Base-by-base conservation (phyloP, 2,113 vertebrate species). In the Zingel zingel region DNA sequence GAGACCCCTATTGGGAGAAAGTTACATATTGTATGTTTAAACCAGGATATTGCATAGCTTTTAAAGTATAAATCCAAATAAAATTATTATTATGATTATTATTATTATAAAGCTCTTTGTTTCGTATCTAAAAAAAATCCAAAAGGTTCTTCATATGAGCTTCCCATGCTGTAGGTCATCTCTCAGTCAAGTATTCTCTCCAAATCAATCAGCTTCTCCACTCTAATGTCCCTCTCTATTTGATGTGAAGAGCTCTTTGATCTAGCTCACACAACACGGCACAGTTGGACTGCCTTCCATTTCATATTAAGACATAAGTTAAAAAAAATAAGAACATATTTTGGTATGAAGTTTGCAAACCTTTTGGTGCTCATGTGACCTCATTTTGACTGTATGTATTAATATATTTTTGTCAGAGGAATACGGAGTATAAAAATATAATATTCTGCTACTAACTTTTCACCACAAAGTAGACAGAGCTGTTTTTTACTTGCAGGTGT, bases 131-230 rank as follows among this genome's bases (percentile, higher is more conserved):
- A 10, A 39, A 39, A 36, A 39, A 9, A 39, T 39, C 39, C 39
- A 39, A 39, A 39, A 39, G 39, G 39, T 39, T 39, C 39, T 39
- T 39, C 36, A 11, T 82, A 77, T 85, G 72, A 25, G 58, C 79
- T 72, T 79, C 76, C 51, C 21, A 14, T 13, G 36, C 58, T 59
- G 77, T 84, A 79, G 81, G 86, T 83, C 88, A 92, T 90, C 88
- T 91, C 61, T 85, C n/a, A 50, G 87, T 88, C 86, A 89, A 64
- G 69, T 75, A 91, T 89, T 89, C 89, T 91, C 68, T 54, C 4
- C 30, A 76, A 88, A 91, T 94, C 85, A 90, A 86, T 91, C 81
- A 67, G 61, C 82, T 90, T 88, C 90, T 93, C 86, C 78, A 73
- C 81, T 84, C 82, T 59, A 74, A 78, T 74, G 50, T 84, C 77